phyloP scores from a whole-genome alignment of 2,797 vertebrate species.

The Anniella stebbinsi region DNA sequence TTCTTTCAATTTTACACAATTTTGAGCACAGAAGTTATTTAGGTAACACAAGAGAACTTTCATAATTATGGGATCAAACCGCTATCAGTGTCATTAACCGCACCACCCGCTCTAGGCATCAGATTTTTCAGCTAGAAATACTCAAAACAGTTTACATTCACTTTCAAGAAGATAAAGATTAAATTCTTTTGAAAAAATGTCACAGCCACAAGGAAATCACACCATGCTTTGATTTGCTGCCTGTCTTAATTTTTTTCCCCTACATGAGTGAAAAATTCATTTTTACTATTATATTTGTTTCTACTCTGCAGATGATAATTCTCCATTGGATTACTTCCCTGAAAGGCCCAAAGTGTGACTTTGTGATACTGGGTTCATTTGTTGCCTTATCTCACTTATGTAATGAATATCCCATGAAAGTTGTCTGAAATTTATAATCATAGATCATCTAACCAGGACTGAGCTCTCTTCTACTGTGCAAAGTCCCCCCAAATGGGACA shows the following conservation, averaged over 20 bases:
- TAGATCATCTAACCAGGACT: neutral
- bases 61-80: constrained; percentile 42
- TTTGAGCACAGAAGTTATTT: constrained; percentile 53
- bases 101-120: constrained; percentile 46
- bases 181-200: constrained; percentile 46
- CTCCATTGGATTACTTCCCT: neutral
- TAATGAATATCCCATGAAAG: neutral
- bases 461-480: neutral
- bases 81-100: constrained; percentile 39
- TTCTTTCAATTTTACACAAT: constrained; percentile 46
- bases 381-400: constrained; percentile 19
- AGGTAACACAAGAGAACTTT: constrained; percentile 44
- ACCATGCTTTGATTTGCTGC: constrained; percentile 48
- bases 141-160: constrained; percentile 58
- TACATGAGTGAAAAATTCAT: neutral
- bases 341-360: neutral
- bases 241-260: constrained; percentile 34
- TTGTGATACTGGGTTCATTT: neutral
- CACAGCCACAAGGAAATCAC: constrained; percentile 58
- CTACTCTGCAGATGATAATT: neutral
- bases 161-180: constrained; percentile 53
- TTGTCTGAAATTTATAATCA: neutral
- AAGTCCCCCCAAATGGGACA: neutral
- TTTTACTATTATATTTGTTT: neutral
- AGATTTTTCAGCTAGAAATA: constrained; percentile 58